Percentiles rank a stretch among this genome's conserved stretches.
Conservation (phyloP, 2,113 vertebrate genomes). For the Ploceus nigricollis region DNA sequence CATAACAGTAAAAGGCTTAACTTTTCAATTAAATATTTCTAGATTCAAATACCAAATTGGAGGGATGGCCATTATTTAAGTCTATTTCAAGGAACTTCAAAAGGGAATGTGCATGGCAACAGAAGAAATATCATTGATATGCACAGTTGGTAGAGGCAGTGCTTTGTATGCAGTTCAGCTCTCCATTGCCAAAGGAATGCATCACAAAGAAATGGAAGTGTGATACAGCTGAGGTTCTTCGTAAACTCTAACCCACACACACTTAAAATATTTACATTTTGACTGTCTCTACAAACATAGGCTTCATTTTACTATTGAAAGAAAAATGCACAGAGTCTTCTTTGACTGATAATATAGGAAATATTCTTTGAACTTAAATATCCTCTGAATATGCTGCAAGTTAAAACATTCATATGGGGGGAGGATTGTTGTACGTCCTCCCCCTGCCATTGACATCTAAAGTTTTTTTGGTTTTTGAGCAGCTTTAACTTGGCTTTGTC, state of each 20-base stretch:
- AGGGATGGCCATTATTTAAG: background rate
- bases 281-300: background rate
- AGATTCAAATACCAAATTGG: background rate
- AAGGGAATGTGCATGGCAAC: background rate
- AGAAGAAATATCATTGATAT: background rate
- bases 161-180: slow-evolving; percentile 19
- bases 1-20: background rate
- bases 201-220: background rate
- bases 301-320: background rate
- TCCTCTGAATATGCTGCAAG: background rate
- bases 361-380: background rate
- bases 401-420: background rate
- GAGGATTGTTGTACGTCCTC: background rate
- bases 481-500: background rate
- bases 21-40: background rate
- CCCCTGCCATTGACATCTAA: background rate
- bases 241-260: background rate
- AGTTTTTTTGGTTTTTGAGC: background rate
- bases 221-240: background rate
- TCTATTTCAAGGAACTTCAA: background rate
- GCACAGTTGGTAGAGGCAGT: background rate
- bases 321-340: background rate
- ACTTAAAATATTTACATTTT: background rate
- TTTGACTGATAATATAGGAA: background rate
- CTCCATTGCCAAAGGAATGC: background rate